Evolutionary conservation across 2,797 vertebrate genomes (phyloP), one percentile per base, ranked within the genome.

Genomic region (Salmo trutta): DNA sequence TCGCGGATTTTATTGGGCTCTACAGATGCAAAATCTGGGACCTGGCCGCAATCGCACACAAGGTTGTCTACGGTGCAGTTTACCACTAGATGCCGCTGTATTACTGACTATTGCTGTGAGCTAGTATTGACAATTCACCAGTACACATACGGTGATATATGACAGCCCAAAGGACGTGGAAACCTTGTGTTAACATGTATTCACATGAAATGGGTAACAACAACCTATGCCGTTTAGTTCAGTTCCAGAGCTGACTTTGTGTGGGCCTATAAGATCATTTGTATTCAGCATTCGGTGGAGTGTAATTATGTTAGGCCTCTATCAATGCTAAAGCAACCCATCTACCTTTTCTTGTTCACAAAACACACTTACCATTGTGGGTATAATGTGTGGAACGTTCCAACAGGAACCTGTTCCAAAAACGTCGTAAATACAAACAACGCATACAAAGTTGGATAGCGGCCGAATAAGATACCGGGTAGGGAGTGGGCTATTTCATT

Each of bases 51-150:
- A 10, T 3, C 2, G 5, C 2, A 1, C 36, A 36, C 21, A 59
- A 3, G 2, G 33, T 3, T 17, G 67, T 59, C 41, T 66, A 24
- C 1, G 53, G 51, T 29, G 51, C 36, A 24, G n/a, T 16, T 74
- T 10, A 81, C 89, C 90, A 90, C 89, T 81, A 2, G 87, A 84
- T 85, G 91, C 88, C 89, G 81, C 84, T 91, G 84, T 47, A 74
- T 77, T 78, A 79, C 81, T 24, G 75, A 74, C n/a, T 8, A 73
- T 47, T 36, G 54, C 16, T 1, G 51, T 75, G 27, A 71, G 12
- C 69, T 52, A 14, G 10, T 64, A 24, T 21, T 24, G 10, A 27
- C 10, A 64, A 24, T 24, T 24, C 24, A 64, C 21, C 3, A 3
- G 59, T 14, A 73, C 70, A 81, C 79, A 71, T 71, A 68, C 68